phyloP scores from a whole-genome alignment of 2,113 vertebrate species.

The Phaethon lepturus region DNA sequence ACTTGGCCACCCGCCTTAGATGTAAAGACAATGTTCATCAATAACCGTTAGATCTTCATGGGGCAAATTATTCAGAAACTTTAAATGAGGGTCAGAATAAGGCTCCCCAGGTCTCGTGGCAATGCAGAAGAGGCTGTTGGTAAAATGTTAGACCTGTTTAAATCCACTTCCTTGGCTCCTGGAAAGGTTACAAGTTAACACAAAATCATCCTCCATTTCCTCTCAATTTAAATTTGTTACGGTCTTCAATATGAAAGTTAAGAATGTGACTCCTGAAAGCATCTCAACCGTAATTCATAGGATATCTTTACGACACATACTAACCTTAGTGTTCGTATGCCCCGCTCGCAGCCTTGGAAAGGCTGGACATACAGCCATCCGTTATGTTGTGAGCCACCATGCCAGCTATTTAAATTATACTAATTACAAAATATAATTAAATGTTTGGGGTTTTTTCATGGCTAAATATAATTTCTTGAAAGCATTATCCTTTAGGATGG shows the following conservation, averaged over 20 bases:
- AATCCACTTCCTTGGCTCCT: not conserved
- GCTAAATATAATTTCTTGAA: conserved; percentile 9
- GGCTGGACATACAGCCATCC: not conserved
- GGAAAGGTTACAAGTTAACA: not conserved
- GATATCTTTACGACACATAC: not conserved
- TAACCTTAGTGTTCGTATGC: not conserved
- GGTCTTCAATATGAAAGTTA: not conserved
- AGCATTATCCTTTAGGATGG: conserved; percentile 17
- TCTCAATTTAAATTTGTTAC: not conserved
- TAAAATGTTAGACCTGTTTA: not conserved
- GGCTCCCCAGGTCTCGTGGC: accelerated
- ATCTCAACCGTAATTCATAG: not conserved
- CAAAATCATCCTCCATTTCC: not conserved
- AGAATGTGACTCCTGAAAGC: not conserved
- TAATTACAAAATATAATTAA: not conserved
- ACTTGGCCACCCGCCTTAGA: not conserved
- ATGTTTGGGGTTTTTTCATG: not conserved
- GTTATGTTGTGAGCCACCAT: not conserved
- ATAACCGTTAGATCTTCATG: not conserved
- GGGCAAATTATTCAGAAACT: not conserved
- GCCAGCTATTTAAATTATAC: not conserved
- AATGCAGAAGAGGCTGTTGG: not conserved
- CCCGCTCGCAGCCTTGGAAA: not conserved
- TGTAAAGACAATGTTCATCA: not conserved
- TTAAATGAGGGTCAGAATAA: not conserved